Evolutionary conservation across 2,113 vertebrate species (phyloP).

Genomic region (Nanorana parkeri): DNA sequence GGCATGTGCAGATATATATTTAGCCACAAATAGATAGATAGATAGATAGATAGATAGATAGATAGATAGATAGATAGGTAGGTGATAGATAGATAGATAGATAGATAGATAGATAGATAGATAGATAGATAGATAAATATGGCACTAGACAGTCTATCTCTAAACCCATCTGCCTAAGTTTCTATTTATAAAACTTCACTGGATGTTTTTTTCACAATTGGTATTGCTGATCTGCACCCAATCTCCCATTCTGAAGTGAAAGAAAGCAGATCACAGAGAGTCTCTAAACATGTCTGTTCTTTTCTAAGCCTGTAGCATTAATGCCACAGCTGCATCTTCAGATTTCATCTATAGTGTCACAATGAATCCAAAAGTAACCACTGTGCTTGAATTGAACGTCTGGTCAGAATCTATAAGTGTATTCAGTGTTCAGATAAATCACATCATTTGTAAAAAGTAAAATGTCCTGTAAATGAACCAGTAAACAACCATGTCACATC

Average conservation of each 20-base stretch:
- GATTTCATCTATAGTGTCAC: conserved; percentile 19
- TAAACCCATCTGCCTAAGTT: neutral
- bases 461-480: conserved; percentile 41
- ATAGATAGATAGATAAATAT: too few species aligned
- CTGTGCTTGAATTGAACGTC: conserved; percentile 4
- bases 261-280: neutral
- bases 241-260: neutral
- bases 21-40: too few species aligned
- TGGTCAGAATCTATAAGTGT: conserved; percentile 14
- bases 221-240: neutral
- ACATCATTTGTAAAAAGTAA: conserved; percentile 40
- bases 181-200: neutral
- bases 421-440: conserved; percentile 25
- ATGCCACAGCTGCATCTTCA: conserved; percentile 25
- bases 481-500: conserved; percentile 29
- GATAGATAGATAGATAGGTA: too few species aligned
- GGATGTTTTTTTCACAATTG: neutral
- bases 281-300: neutral
- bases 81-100: too few species aligned
- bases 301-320: neutral
- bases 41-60: too few species aligned
- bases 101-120: too few species aligned
- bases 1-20: too few species aligned
- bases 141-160: neutral
- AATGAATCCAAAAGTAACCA: conserved; percentile 18